Percentiles rank a stretch among this genome's conserved stretches.
Evolutionary conservation across 1,140 invertebrate species (phyloP).

Genomic region (Drosophila yakuba): DNA sequence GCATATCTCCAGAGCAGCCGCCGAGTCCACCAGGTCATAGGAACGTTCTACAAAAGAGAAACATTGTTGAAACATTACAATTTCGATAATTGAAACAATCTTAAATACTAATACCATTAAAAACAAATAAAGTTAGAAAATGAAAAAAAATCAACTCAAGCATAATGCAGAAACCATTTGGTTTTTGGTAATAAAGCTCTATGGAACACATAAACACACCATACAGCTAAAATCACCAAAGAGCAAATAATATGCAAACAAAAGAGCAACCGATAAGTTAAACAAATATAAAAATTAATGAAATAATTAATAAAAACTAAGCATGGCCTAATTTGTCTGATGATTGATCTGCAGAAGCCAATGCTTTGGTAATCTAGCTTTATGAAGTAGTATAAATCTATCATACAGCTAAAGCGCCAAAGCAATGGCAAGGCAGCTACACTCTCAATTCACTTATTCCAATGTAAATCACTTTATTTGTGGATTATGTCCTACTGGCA

Average conservation of each 20-base stretch:
- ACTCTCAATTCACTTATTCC: neutral
- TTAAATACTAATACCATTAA: neutral
- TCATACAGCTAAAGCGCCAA: constrained; percentile 99
- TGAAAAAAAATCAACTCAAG: constrained; percentile 31
- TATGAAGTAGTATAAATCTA: constrained; percentile 89
- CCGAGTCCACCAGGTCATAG: constrained; percentile 78
- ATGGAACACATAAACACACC: constrained; percentile 71
- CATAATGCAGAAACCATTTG: constrained; percentile 83
- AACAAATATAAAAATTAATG: constrained; percentile 7
- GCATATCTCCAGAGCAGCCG: constrained; percentile 73
- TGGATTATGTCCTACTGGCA: constrained; percentile 20
- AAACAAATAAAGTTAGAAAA: neutral
- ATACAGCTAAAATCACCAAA: constrained; percentile 85
- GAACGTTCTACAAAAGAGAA: constrained; percentile 66
- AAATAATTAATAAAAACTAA: neutral
- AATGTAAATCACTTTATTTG: constrained; percentile 11
- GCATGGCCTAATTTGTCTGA: neutral
- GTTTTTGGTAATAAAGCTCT: constrained; percentile 85
- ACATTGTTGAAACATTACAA: neutral
- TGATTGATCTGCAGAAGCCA: constrained; percentile 73
- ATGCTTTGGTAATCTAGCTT: constrained; percentile 98
- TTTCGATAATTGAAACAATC: neutral
- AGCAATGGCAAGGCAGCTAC: constrained; percentile 86
- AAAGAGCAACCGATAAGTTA: constrained; percentile 48
- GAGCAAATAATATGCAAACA: constrained; percentile 83